These are phyloP conservation scores for Drosophila sulfurigaster DNA, from an alignment of 1,140 invertebrate species.

Conservation along the genomic window DNA sequence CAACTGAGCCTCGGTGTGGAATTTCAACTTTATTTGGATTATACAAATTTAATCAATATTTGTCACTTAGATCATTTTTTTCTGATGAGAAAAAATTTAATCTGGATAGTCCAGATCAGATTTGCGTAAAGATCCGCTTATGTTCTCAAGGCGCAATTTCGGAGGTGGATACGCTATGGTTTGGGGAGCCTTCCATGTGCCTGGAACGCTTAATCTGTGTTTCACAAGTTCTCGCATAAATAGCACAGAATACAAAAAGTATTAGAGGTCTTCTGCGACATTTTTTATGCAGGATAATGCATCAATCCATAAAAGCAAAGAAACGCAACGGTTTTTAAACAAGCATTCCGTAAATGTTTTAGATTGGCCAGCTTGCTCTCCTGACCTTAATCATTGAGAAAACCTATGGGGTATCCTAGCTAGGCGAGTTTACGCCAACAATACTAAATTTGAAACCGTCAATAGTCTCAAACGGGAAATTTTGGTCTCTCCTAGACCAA, in stretches of 20 bases:
- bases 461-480: not conserved
- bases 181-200: not conserved
- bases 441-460: not conserved
- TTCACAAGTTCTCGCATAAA: too few relatives aligned
- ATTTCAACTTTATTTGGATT: not conserved
- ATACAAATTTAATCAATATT: not conserved
- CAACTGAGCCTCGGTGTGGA: not conserved
- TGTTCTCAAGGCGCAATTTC: not conserved
- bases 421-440: constrained; percentile 3
- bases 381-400: not conserved
- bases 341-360: not conserved
- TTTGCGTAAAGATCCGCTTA: not conserved
- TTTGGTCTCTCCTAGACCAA: constrained; percentile 1
- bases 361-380: constrained; percentile 5
- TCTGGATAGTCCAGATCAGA: not conserved
- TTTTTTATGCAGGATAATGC: constrained; percentile 7
- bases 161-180: not conserved
- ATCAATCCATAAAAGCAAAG: not conserved
- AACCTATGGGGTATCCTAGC: constrained; percentile 1
- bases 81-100: constrained; percentile 1
- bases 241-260: not conserved
- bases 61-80: not conserved
- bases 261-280: not conserved
- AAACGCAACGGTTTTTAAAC: not conserved
- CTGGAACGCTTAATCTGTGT: not conserved